phyloP scores from a whole-genome alignment of 2,888 invertebrate species.

The Epistrophella euchroma region DNA sequence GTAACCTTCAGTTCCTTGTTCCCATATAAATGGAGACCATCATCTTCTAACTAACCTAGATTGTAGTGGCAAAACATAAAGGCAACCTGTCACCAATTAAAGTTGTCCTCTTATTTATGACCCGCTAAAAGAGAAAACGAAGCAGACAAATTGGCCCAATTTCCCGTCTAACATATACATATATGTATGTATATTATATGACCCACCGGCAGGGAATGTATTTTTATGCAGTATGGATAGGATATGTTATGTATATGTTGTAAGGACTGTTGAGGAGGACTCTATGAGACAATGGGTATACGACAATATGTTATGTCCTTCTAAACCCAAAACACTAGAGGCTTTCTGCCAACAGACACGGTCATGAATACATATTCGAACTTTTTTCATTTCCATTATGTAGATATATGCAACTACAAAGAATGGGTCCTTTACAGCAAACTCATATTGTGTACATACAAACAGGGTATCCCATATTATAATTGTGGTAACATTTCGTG shows the following conservation, averaged over 20 bases:
- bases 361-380: conserved; percentile 64
- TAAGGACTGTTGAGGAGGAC: conserved; percentile 40
- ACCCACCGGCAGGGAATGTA: conserved; percentile 35
- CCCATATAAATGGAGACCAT: conserved; percentile 33
- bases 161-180: conserved; percentile 54
- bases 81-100: conserved; percentile 68
- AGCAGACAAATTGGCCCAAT: conserved; percentile 76
- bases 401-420: neutral
- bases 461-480: neutral
- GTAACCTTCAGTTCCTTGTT: conserved; percentile 46
- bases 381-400: conserved; percentile 38
- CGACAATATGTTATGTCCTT: conserved; percentile 48
- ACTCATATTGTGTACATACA: neutral
- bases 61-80: conserved; percentile 27
- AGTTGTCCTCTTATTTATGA: conserved; percentile 68
- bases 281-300: conserved; percentile 30
- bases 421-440: neutral
- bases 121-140: conserved; percentile 66
- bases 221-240: neutral
- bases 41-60: conserved; percentile 30
- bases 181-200: neutral
- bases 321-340: conserved; percentile 46
- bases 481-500: too few species aligned
- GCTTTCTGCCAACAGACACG: conserved; percentile 46
- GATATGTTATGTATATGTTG: neutral